These are phyloP conservation scores for Drosophila sulfurigaster DNA, from an alignment of 1,140 invertebrate species.

Conservation along the genomic window DNA sequence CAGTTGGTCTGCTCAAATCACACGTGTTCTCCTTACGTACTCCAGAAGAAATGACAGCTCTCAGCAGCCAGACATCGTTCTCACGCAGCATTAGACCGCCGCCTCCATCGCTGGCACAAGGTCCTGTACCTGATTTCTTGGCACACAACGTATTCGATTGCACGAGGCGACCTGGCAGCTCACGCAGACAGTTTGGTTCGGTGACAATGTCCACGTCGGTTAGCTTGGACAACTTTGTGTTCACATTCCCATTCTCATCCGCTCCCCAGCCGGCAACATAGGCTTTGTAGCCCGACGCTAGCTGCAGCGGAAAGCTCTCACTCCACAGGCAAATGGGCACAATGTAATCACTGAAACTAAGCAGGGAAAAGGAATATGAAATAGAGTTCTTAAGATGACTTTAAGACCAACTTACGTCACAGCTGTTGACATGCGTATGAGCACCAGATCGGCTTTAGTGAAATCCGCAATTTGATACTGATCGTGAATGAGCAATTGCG, in stretches of 20 bases:
- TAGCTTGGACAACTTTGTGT: slow-evolving; percentile 86
- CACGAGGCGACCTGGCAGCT: slow-evolving; percentile 44
- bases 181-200: slow-evolving; percentile 86
- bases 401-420: slow-evolving; percentile 36
- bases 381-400: not conserved
- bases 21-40: slow-evolving; percentile 46
- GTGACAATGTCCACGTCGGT: slow-evolving; percentile 86
- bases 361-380: not conserved
- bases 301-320: slow-evolving; percentile 45
- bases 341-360: slow-evolving; percentile 82
- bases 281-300: slow-evolving; percentile 45
- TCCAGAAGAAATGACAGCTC: slow-evolving; percentile 71
- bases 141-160: slow-evolving; percentile 80
- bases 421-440: slow-evolving; percentile 76
- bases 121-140: slow-evolving; percentile 69
- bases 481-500: slow-evolving; percentile 83
- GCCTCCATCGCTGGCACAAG: slow-evolving; percentile 80
- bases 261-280: slow-evolving; percentile 87
- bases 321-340: slow-evolving; percentile 88
- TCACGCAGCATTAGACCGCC: slow-evolving; percentile 73
- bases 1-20: slow-evolving; percentile 67
- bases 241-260: slow-evolving; percentile 85
- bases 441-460: slow-evolving; percentile 86
- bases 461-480: slow-evolving; percentile 77
- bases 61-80: slow-evolving; percentile 65